Percentiles rank a stretch among this genome's conserved stretches.
Evolutionary conservation across 2,113 vertebrate genomes (phyloP).

Genomic region (Ceyx melanurus): DNA sequence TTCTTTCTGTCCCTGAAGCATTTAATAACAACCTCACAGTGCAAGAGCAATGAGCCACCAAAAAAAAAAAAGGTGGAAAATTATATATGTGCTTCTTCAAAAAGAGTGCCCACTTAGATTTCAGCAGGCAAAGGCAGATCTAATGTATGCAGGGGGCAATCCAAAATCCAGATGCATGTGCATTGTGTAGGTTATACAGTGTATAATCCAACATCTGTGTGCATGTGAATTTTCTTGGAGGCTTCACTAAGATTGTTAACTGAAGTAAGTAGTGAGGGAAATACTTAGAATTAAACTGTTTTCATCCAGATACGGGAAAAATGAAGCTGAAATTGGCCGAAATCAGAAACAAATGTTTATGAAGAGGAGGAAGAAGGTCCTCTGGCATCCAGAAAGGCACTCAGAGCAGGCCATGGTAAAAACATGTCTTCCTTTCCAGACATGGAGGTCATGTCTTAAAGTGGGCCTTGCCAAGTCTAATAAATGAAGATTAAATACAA

Average conservation of each 20-base stretch:
- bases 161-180: not conserved
- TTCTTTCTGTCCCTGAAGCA: not conserved
- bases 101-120: not conserved
- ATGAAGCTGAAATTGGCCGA: not conserved
- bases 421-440: not conserved
- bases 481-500: not conserved
- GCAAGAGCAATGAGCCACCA: not conserved
- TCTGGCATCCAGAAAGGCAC: not conserved
- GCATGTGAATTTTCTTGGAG: not conserved
- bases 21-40: not conserved
- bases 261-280: not conserved
- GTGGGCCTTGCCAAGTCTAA: not conserved
- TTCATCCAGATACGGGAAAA: not conserved
- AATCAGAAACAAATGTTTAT: not conserved
- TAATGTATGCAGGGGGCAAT: not conserved
- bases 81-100: not conserved
- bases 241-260: not conserved
- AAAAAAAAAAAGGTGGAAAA: not conserved
- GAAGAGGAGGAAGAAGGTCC: not conserved
- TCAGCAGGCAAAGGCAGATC: not conserved
- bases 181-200: not conserved
- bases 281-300: not conserved
- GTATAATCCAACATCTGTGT: not conserved
- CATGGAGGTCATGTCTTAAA: not conserved
- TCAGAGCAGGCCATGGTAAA: not conserved